Conservation (phyloP, 2,888 invertebrate genomes). For the Trichopria drosophilae region DNA sequence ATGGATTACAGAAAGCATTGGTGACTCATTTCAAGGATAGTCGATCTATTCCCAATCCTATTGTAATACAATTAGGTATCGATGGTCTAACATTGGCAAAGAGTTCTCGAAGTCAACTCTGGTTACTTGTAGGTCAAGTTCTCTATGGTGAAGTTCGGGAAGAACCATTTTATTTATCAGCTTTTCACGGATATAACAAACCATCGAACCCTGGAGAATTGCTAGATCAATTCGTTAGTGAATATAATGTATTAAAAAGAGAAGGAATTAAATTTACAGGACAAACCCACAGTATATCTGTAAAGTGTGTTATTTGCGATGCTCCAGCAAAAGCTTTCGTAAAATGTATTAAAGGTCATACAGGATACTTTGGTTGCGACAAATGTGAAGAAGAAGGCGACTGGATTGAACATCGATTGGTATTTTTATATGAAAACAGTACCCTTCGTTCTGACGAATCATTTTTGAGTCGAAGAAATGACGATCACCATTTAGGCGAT, state of each 20-base stretch:
- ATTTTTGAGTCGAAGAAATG: not conserved
- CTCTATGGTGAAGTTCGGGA: not conserved
- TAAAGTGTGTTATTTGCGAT: conserved; percentile 26
- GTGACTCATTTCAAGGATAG: too few relatives aligned
- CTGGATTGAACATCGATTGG: conserved; percentile 5
- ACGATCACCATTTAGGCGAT: not conserved
- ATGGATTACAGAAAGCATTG: too few relatives aligned
- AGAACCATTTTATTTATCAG: conserved; percentile 23
- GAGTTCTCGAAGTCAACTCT: conserved; percentile 4
- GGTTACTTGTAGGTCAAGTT: conserved; percentile 1
- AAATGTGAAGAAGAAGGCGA: conserved; percentile 24
- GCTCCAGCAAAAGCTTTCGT: conserved; percentile 30
- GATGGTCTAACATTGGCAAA: conserved; percentile 1
- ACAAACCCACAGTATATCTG: conserved; percentile 8
- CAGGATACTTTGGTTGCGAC: conserved; percentile 27
- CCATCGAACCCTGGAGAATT: conserved; percentile 23
- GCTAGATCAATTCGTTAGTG: conserved; percentile 26
- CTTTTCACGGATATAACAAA: conserved; percentile 25
- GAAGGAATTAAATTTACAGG: conserved; percentile 15
- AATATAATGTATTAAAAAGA: conserved; percentile 11
- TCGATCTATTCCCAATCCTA: not conserved
- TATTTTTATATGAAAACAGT: conserved; percentile 24
- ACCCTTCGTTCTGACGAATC: conserved; percentile 19
- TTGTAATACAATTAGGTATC: not conserved
- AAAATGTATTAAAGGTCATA: conserved; percentile 24